A percentile compares a stretch with the other conserved stretches of the same genome.
phyloP scores from a whole-genome alignment of 2,888 invertebrate genomes.

The Nomada ruficornis region DNA sequence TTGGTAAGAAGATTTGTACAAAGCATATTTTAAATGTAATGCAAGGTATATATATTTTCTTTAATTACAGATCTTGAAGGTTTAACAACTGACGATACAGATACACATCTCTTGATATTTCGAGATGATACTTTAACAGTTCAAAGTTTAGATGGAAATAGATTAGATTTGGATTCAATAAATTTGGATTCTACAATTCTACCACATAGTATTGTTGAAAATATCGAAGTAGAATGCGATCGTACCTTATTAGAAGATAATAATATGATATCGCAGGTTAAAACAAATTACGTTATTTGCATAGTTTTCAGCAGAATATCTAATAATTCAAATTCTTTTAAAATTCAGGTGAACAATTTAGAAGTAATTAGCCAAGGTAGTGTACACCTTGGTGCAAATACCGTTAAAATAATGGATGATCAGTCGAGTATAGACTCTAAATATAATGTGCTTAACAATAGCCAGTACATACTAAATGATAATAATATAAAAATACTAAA shows the following conservation, averaged over 20 bases:
- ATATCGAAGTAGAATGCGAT: slow-evolving; percentile 77
- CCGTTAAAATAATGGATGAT: slow-evolving; percentile 77
- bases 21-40: neutral
- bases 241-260: slow-evolving; percentile 76
- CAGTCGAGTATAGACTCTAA: slow-evolving; percentile 74
- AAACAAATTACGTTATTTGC: neutral
- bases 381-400: slow-evolving; percentile 72
- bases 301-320: neutral
- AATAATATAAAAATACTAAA: slow-evolving; percentile 76
- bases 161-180: slow-evolving; percentile 78
- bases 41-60: slow-evolving; percentile 2
- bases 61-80: slow-evolving; percentile 77
- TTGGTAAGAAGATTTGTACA: slow-evolving; percentile 72
- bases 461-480: slow-evolving; percentile 76
- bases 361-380: slow-evolving; percentile 78
- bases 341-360: slow-evolving; percentile 77
- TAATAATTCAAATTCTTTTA: neutral
- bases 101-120: slow-evolving; percentile 79
- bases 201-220: slow-evolving; percentile 76
- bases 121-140: slow-evolving; percentile 80
- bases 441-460: slow-evolving; percentile 74
- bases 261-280: slow-evolving; percentile 79
- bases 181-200: slow-evolving; percentile 79
- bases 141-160: slow-evolving; percentile 77
- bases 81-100: slow-evolving; percentile 77